These are phyloP conservation scores for Mycogona germanica DNA, from an alignment of 2,888 invertebrate genomes.

Conservation along the genomic window DNA sequence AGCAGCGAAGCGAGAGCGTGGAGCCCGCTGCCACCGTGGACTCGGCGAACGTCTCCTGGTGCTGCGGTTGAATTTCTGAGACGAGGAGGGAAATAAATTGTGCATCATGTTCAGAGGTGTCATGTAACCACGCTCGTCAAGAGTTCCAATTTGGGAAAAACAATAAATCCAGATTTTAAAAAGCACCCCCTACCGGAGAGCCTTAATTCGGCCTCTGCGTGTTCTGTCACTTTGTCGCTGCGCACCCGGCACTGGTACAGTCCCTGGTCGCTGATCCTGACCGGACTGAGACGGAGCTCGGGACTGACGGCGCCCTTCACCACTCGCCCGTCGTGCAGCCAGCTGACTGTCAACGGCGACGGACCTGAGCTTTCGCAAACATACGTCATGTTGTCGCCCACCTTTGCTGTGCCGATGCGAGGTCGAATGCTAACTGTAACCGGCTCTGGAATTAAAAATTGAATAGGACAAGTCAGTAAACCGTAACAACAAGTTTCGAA, in stretches of 20 bases:
- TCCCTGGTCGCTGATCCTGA: slow-evolving; percentile 33
- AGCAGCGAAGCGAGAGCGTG: neutral
- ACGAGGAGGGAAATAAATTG: neutral
- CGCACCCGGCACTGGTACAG: slow-evolving; percentile 32
- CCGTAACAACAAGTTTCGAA: neutral
- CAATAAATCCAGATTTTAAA: neutral
- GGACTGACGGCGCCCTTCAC: slow-evolving; percentile 30
- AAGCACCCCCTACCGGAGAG: slow-evolving; percentile 30
- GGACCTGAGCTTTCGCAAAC: slow-evolving; percentile 77
- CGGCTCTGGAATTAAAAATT: slow-evolving; percentile 2
- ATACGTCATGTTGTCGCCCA: slow-evolving; percentile 54
- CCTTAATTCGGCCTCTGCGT: slow-evolving; percentile 59
- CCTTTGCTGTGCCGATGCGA: neutral
- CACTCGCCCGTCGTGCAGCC: slow-evolving; percentile 64
- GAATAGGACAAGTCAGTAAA: neutral
- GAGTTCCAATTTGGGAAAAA: neutral
- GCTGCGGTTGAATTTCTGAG: slow-evolving; percentile 11
- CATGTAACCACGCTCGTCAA: neutral
- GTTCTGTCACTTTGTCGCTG: slow-evolving; percentile 39
- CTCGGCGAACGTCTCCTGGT: neutral
- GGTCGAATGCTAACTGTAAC: neutral
- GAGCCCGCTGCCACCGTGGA: neutral
- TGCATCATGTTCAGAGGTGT: too few species aligned
- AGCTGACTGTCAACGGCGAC: slow-evolving; percentile 64
- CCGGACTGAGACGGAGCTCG: slow-evolving; percentile 26